These are phyloP conservation scores for Bagarius yarrelli DNA, from an alignment of 2,113 vertebrate species.

Conservation along the genomic window DNA sequence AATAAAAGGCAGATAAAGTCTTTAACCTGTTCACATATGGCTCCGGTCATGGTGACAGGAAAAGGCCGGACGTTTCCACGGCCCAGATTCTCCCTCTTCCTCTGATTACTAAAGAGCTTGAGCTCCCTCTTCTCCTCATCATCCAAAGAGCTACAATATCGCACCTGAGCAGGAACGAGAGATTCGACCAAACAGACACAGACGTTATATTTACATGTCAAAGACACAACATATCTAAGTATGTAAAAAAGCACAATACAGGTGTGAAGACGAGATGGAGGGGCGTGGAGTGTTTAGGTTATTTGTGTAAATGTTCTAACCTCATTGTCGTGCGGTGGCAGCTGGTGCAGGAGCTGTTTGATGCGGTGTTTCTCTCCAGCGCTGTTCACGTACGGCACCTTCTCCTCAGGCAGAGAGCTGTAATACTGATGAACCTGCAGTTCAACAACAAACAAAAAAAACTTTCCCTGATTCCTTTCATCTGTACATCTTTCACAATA, in stretches of 20 bases:
- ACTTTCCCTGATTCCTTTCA: too few relatives aligned
- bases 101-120: conserved; percentile 95
- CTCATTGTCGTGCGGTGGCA: conserved; percentile 98
- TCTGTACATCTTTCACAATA: too few relatives aligned
- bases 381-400: conserved; percentile 97
- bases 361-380: conserved; percentile 94
- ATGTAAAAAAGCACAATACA: background rate
- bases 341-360: conserved; percentile 95
- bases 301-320: conserved; percentile 66
- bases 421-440: conserved; percentile 97
- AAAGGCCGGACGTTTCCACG: conserved; percentile 92
- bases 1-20: background rate
- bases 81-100: conserved; percentile 93
- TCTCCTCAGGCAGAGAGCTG: conserved; percentile 96
- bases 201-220: conserved; percentile 1
- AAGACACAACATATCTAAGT: background rate
- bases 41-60: conserved; percentile 95
- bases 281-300: too few relatives aligned
- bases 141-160: conserved; percentile 93
- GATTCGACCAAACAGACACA: background rate
- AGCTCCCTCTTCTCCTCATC: conserved; percentile 97
- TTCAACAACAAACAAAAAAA: background rate
- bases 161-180: conserved; percentile 72
- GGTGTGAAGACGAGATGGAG: background rate
- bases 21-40: conserved; percentile 92